These are phyloP conservation scores for Morus bassanus DNA, from an alignment of 2,797 vertebrate genomes.

Conservation along the genomic window DNA sequence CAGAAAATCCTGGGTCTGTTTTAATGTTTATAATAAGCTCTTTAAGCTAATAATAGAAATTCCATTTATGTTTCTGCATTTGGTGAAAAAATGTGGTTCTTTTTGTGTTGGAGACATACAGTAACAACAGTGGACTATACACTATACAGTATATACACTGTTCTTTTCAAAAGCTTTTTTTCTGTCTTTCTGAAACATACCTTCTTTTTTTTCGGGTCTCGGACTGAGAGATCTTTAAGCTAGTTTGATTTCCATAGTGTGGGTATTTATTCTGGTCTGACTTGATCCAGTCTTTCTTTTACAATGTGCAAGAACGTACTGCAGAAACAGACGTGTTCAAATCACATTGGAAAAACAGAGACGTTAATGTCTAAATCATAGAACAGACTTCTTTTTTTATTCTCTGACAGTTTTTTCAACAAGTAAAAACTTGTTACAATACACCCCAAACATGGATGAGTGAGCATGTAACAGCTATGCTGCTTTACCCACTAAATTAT, in stretches of 20 bases:
- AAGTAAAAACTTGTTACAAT: background rate
- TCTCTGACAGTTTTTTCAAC: background rate
- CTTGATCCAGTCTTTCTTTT: background rate
- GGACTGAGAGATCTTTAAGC: background rate
- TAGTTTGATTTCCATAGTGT: background rate
- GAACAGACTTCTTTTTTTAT: background rate
- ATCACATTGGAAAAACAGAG: background rate
- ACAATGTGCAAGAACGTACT: background rate
- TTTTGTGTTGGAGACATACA: background rate
- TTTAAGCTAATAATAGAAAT: background rate
- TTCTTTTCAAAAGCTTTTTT: background rate
- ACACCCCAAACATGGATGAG: background rate
- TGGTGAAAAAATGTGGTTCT: background rate
- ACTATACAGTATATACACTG: no score
- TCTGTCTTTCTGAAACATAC: background rate
- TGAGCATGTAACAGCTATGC: fast-evolving
- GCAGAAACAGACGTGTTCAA: background rate
- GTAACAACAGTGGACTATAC: background rate
- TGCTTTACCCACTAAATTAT: background rate
- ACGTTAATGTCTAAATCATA: background rate
- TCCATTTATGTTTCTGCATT: background rate
- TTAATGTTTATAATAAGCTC: background rate
- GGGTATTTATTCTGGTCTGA: background rate
- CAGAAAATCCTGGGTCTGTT: background rate
- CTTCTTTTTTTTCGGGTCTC: background rate